Base-by-base conservation (phyloP, 2,797 vertebrate species). In the Sebastes oblongus region DNA sequence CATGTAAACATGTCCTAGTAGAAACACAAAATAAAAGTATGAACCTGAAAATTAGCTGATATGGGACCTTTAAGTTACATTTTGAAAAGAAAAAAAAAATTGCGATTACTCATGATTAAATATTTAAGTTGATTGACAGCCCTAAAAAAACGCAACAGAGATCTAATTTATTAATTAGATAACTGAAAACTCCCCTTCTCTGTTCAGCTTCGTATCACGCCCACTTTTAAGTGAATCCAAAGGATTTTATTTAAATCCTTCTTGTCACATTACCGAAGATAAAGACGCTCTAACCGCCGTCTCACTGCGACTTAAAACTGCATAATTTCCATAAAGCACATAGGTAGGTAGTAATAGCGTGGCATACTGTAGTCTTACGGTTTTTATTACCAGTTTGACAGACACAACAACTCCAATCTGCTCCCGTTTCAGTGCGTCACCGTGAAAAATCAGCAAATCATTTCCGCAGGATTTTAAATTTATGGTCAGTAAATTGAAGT, bases 401-500 rank as follows among this genome's bases (percentile, higher is more conserved):
- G 75, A 86, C 83, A 67, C 66, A 27, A 67, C 66, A 27, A 16
- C 71, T 84, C 60, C 62, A 59, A 61, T 88, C 88, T 82, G 80
- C 91, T 82, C 87, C 87, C 68, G 87, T 91, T 92, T 89, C 80
- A 56, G 72, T 75, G 13, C 6, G 66, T 88, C 67, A 78, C 88
- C 46, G 32, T 87, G 83, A 89, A 86, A 88, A 93, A 93, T 89
- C 78, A 72, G 72, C 78, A 79, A 85, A 88, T 92, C 75, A 85
- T 91, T 91, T 93, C 87, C 29, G 34, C 80, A 36, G 78, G 90
- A 92, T 94, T 93, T 92, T 85, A 92, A 84, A 95, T 94, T 92
- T 88, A 91, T 86, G 81, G 86, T 76, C 65, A 54, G 85, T 83
- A 94, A 94, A 95, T 95, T 95, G 94, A 94, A 94, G 92, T 92